Evolutionary conservation across 2,888 invertebrate genomes (phyloP), one percentile per base, ranked within the genome.

Genomic region (Athetis lepigone): DNA sequence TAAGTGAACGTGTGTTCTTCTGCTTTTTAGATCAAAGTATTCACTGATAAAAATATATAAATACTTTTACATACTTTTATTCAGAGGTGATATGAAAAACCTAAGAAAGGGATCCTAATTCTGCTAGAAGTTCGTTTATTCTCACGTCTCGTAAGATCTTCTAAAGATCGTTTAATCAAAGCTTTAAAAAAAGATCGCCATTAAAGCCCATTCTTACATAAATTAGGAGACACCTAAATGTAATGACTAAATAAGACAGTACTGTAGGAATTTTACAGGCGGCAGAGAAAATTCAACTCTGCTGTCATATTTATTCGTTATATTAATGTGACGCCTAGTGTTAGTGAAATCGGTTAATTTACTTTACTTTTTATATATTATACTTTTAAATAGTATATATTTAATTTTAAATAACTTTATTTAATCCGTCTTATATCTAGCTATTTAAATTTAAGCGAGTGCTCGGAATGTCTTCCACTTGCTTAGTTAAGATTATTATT

Each of bases 181-280:
- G 84, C 83, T 81, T 85, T 81, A 82, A 72, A 64, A 70, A 67
- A 77, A 80, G 71, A 81, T 76, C 51, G 67, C 50, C 51, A 62
- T 70, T 60, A 43, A 58, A 13, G 13, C 33, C 33, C 13, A 4
- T 33, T 33, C 13, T 33, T 11, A 29, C 29, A 2, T 29, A n/a
- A n/a, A n/a, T n/a, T n/a, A n/a, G n/a, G n/a, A n/a, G n/a, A n/a
- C n/a, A n/a, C n/a, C n/a, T n/a, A n/a, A n/a, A n/a, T n/a, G n/a
- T n/a, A n/a, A n/a, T n/a, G n/a, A n/a, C n/a, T n/a, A n/a, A n/a
- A n/a, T n/a, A n/a, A n/a, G n/a, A n/a, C n/a, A n/a, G 29, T 7
- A 29, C 7, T 29, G 29, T 29, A 11, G 29, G 11, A 29, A 11
- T 29, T 29, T 29, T 3, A 29, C 8, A 8, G 9, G 29, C 29